Evolutionary conservation across 2,797 vertebrate species (phyloP).

Genomic region (Enoplosus armatus): DNA sequence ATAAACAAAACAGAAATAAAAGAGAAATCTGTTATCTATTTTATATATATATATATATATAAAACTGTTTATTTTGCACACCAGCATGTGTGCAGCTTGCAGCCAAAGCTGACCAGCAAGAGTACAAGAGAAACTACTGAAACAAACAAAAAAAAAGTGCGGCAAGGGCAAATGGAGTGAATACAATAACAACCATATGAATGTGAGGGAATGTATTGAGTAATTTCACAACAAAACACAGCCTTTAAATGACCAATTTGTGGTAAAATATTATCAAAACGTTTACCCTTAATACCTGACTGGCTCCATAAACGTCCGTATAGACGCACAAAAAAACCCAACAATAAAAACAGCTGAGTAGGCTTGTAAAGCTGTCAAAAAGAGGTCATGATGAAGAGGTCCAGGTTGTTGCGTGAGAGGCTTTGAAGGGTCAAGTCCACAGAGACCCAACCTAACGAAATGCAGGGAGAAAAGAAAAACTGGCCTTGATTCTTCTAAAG

Average conservation of each 20-base stretch:
- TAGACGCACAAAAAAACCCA: neutral
- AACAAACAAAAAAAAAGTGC: too few species aligned
- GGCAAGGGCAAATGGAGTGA: neutral
- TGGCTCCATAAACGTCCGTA: neutral
- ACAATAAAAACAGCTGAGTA: too few species aligned
- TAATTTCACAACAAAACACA: neutral
- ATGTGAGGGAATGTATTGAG: neutral
- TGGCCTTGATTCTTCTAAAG: slow-evolving; percentile 67
- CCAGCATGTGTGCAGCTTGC: neutral
- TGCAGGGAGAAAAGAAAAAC: slow-evolving; percentile 28
- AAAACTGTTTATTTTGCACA: neutral
- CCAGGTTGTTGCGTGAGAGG: slow-evolving; percentile 30
- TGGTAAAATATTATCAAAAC: neutral
- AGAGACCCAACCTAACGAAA: slow-evolving; percentile 65
- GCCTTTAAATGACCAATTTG: too few species aligned
- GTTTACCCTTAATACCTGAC: neutral
- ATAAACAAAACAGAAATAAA: slow-evolving; percentile 1
- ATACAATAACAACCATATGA: neutral
- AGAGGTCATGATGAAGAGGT: slow-evolving; percentile 57
- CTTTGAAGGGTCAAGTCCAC: slow-evolving; percentile 60
- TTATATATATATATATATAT: too few species aligned
- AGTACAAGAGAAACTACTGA: neutral
- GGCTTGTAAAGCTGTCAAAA: slow-evolving; percentile 39
- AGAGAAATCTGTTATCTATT: neutral
- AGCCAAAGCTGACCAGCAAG: neutral